phyloP scores from a whole-genome alignment of 2,113 vertebrate species.

The Caretta caretta region DNA sequence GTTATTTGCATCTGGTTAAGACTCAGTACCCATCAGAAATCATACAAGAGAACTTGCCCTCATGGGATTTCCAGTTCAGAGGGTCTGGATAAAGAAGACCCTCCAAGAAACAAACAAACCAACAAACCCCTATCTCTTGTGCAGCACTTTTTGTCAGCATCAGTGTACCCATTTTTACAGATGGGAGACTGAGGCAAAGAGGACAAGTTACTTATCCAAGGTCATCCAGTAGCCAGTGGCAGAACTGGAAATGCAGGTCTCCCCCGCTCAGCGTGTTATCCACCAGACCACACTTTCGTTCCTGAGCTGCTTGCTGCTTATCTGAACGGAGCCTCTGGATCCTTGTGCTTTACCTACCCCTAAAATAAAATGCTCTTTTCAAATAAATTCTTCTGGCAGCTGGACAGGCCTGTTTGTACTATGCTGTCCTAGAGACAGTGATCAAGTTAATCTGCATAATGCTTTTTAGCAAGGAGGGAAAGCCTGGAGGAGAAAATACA shows the following conservation, averaged over 20 bases:
- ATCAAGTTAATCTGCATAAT: background rate
- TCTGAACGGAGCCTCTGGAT: background rate
- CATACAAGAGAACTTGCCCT: background rate
- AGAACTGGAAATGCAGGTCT: background rate
- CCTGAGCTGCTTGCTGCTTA: background rate
- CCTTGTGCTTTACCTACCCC: background rate
- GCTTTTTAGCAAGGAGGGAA: background rate
- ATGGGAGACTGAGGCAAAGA: too few species aligned
- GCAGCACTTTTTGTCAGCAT: background rate
- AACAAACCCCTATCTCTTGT: background rate
- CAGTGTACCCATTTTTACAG: background rate
- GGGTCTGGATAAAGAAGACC: background rate
- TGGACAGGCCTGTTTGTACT: background rate
- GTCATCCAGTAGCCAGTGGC: background rate
- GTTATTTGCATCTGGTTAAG: background rate
- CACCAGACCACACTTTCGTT: background rate
- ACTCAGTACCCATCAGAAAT: background rate
- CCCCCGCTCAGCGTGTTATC: background rate
- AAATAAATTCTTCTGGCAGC: background rate
- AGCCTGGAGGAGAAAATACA: background rate
- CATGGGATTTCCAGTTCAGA: background rate
- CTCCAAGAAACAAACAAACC: background rate
- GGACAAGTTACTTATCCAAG: background rate
- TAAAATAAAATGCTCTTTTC: background rate
- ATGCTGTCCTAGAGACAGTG: background rate